phyloP scores from a whole-genome alignment of 2,797 vertebrate species.

The Oophaga sylvatica region DNA sequence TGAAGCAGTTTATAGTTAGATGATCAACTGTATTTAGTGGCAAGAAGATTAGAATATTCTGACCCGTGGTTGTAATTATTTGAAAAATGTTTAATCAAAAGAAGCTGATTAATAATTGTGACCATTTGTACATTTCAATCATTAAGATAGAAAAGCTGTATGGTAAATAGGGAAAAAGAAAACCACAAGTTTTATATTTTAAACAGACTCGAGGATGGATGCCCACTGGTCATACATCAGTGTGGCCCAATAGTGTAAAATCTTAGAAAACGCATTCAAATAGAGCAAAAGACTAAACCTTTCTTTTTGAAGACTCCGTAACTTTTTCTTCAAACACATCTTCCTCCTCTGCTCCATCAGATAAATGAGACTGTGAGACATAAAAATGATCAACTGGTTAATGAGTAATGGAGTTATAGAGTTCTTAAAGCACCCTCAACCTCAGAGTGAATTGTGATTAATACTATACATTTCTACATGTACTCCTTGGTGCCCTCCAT shows the following conservation, averaged over 20 bases:
- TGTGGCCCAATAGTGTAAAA: neutral
- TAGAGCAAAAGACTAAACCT: constrained; percentile 66
- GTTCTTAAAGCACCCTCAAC: too few relatives aligned
- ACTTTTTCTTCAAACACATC: neutral
- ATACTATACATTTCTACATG: too few relatives aligned
- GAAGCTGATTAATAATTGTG: too few relatives aligned
- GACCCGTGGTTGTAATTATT: neutral
- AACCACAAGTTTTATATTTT: too few relatives aligned
- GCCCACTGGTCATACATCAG: neutral
- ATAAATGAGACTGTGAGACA: constrained; percentile 2
- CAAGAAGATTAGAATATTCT: neutral
- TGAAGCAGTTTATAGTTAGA: neutral
- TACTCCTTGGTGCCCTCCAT: too few relatives aligned
- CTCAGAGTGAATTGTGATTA: too few relatives aligned
- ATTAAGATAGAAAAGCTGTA: neutral
- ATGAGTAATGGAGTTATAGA: too few relatives aligned
- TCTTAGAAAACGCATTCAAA: neutral
- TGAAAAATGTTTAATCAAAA: too few relatives aligned
- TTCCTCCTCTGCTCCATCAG: constrained; percentile 10
- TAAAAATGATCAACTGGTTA: neutral
- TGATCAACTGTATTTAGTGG: too few relatives aligned
- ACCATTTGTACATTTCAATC: too few relatives aligned
- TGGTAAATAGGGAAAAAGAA: neutral
- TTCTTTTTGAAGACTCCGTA: constrained; percentile 59
- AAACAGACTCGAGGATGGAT: neutral